phyloP scores from a whole-genome alignment of 2,797 vertebrate genomes.

The Spatula clypeata region DNA sequence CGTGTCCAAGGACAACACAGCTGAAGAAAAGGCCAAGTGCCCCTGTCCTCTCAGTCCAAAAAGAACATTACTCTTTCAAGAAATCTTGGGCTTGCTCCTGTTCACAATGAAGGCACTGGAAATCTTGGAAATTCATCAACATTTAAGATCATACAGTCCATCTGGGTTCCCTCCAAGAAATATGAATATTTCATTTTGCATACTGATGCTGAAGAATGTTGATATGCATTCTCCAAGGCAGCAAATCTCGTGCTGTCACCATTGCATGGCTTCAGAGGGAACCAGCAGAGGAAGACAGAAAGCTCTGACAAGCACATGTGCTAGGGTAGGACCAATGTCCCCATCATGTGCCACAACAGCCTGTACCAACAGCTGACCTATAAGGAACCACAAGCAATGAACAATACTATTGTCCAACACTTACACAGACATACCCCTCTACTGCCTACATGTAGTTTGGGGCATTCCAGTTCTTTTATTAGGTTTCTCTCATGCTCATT shows the following conservation, averaged over 20 bases:
- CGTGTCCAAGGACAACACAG: background rate
- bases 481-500: background rate
- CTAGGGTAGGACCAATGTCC: background rate
- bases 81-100: background rate
- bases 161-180: background rate
- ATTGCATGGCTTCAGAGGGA: background rate
- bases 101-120: background rate
- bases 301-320: background rate
- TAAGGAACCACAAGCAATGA: background rate
- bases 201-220: background rate
- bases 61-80: background rate
- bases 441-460: background rate
- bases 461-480: background rate
- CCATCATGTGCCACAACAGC: background rate
- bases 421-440: background rate
- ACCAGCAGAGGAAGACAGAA: background rate
- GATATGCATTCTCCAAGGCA: background rate
- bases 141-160: background rate
- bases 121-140: background rate
- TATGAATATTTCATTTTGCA: background rate
- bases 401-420: fast-evolving
- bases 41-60: background rate
- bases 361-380: background rate
- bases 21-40: background rate
- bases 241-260: background rate